phyloP scores from a whole-genome alignment of 2,113 vertebrate genomes.

The Eulacestoma nigropectus region DNA sequence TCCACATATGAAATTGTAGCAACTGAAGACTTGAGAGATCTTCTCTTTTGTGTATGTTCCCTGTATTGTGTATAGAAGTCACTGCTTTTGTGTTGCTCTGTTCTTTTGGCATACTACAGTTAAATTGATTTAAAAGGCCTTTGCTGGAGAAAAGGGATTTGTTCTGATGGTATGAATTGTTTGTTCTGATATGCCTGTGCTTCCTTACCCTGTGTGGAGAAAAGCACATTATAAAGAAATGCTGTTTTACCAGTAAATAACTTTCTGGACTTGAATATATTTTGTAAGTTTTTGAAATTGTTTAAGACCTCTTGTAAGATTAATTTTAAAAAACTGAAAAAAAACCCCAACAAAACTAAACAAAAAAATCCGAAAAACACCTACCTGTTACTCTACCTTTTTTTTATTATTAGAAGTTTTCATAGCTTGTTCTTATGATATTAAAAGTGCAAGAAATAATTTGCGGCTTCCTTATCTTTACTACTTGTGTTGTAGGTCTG shows the following conservation, averaged over 20 bases:
- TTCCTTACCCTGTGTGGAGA: background rate
- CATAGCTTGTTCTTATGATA: background rate
- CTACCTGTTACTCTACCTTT: background rate
- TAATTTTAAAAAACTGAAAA: background rate
- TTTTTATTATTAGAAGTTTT: background rate
- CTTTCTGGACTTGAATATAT: constrained; percentile 29
- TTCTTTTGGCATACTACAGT: background rate
- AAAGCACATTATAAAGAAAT: constrained; percentile 6
- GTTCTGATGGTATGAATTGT: background rate
- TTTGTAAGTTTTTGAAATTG: constrained; percentile 47
- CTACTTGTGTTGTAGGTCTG: background rate
- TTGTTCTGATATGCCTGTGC: background rate
- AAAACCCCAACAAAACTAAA: background rate
- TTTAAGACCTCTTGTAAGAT: constrained; percentile 27
- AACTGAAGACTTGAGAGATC: background rate
- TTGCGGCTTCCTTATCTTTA: background rate
- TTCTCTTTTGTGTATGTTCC: background rate
- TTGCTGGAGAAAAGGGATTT: background rate
- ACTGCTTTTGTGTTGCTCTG: background rate
- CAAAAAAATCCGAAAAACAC: background rate
- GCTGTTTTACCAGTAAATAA: constrained; percentile 17
- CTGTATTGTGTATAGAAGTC: background rate
- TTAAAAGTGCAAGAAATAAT: constrained; percentile 17
- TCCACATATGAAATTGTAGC: background rate
- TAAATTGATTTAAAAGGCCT: background rate